These are phyloP conservation scores for Ichneumon xanthorius DNA, from an alignment of 2,888 invertebrate species.

Conservation along the genomic window DNA sequence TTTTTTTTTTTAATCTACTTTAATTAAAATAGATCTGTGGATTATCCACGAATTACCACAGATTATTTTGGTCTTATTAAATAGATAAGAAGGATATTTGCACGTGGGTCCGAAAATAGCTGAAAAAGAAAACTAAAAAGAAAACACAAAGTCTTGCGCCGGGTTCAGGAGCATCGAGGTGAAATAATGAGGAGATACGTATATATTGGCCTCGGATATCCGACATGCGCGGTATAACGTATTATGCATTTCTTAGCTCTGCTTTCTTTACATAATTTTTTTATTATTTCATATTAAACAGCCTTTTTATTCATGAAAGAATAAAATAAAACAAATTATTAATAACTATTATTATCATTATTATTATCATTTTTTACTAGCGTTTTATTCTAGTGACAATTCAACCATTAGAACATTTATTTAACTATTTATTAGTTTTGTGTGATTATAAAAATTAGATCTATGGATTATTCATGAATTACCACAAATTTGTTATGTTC, in stretches of 20 bases:
- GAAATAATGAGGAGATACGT: constrained; percentile 20
- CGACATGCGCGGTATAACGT: constrained; percentile 34
- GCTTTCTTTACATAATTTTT: not conserved
- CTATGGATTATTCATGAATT: not conserved
- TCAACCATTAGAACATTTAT: not conserved
- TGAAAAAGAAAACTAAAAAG: not conserved
- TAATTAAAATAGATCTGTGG: not conserved
- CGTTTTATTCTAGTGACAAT: not conserved
- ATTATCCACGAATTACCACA: not conserved
- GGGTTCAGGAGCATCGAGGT: not conserved
- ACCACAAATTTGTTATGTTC: not conserved
- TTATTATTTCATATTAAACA: not conserved
- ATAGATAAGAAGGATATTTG: not conserved
- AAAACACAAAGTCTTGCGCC: not conserved
- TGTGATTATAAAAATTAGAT: not conserved
- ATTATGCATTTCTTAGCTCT: not conserved
- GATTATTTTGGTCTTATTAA: not conserved
- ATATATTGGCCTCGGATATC: constrained; percentile 19
- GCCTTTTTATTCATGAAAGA: not conserved
- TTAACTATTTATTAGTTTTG: not conserved
- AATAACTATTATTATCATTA: no score
- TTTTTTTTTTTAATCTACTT: no score
- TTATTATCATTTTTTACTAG: no score
- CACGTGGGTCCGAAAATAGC: not conserved
- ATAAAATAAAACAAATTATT: not conserved